These are phyloP conservation scores for Amphiprion percula DNA, from an alignment of 2,113 vertebrate genomes.

Conservation along the genomic window DNA sequence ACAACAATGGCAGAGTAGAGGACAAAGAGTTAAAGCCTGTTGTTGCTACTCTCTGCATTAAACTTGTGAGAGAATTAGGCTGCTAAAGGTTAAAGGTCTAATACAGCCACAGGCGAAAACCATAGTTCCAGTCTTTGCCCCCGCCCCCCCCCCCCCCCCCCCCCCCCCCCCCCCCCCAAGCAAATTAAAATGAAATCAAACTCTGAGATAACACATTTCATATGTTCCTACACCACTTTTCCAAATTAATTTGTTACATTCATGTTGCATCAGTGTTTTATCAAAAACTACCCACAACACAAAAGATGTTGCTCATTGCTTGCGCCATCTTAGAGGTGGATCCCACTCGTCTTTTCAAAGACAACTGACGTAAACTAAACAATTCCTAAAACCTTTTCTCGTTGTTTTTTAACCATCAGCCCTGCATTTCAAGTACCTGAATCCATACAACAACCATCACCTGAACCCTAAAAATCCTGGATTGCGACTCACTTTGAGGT, in stretches of 20 bases:
- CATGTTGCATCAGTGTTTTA: slow-evolving; percentile 65
- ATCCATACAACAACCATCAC: background rate
- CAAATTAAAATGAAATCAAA: slow-evolving; percentile 30
- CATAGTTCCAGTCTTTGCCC: background rate
- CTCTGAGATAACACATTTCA: slow-evolving; percentile 27
- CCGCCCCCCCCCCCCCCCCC: slow-evolving; percentile 12
- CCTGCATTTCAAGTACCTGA: background rate
- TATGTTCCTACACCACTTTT: slow-evolving; percentile 25
- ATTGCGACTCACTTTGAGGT: slow-evolving; percentile 90
- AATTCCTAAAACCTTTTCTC: too few species aligned
- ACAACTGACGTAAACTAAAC: background rate
- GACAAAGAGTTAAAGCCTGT: background rate
- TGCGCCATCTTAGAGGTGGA: slow-evolving; percentile 43
- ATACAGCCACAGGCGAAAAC: background rate
- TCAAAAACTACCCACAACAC: slow-evolving; percentile 29
- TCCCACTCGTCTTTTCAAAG: slow-evolving; percentile 23
- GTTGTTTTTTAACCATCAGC: background rate
- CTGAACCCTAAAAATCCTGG: too few species aligned
- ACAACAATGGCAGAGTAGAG: background rate
- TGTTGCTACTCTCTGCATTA: background rate
- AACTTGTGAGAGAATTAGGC: background rate
- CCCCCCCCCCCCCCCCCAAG: slow-evolving; percentile 17
- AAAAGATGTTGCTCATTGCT: slow-evolving; percentile 56
- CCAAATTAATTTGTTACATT: slow-evolving; percentile 58
- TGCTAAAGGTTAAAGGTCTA: slow-evolving; percentile 32